Percentiles rank a stretch among this genome's conserved stretches.
Evolutionary conservation across 1,140 invertebrate species (phyloP).

Genomic region (Diachasma alloeum): DNA sequence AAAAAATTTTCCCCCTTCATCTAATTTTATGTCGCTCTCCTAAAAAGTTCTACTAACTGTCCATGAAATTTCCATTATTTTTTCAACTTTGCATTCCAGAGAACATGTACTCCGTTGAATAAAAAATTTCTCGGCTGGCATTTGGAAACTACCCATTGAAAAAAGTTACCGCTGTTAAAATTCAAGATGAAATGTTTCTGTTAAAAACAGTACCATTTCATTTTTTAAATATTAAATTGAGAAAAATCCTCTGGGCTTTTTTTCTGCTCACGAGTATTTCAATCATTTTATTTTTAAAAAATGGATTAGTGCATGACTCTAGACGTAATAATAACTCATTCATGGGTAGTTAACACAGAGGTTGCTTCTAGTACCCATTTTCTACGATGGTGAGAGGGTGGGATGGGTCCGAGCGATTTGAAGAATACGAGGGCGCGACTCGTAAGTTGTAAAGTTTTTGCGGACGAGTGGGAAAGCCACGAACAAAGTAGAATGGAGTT

Average conservation of each 20-base stretch:
- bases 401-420: not conserved
- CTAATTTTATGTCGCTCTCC: too few species aligned
- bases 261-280: not conserved
- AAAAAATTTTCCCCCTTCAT: too few species aligned
- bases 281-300: not conserved
- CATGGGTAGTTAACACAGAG: constrained; percentile 38
- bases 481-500: constrained; percentile 22
- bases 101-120: too few species aligned
- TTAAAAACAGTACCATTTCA: too few species aligned
- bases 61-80: too few species aligned
- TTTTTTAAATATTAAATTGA: too few species aligned
- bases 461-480: not conserved
- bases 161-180: too few species aligned
- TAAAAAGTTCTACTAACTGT: too few species aligned
- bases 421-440: constrained; percentile 18
- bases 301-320: not conserved
- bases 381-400: not conserved
- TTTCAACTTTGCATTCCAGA: too few species aligned
- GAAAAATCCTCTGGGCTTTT: not conserved
- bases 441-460: constrained; percentile 40
- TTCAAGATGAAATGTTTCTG: too few species aligned
- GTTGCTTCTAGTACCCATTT: constrained; percentile 5
- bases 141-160: too few species aligned
- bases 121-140: too few species aligned
- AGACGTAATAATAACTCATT: constrained; percentile 31